Evolutionary conservation across 2,113 vertebrate species (phyloP).

Genomic region (Silurus meridionalis): DNA sequence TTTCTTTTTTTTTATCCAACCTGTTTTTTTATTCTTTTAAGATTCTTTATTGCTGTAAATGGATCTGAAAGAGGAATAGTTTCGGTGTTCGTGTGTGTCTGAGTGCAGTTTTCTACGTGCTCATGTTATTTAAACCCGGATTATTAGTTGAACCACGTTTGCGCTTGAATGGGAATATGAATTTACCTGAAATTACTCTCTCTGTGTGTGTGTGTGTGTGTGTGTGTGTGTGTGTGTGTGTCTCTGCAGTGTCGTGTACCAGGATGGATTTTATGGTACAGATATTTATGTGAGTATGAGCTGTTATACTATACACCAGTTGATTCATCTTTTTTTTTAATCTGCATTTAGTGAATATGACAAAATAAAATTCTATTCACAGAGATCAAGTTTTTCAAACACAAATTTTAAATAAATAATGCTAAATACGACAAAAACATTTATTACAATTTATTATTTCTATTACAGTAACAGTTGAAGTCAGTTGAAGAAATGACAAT

Average conservation of each 20-base stretch:
- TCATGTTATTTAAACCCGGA: neutral
- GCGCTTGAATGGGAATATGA: constrained; percentile 13
- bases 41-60: constrained; percentile 19
- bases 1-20: neutral
- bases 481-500: neutral
- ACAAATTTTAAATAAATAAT: neutral
- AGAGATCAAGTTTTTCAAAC: neutral
- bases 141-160: neutral
- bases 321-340: neutral
- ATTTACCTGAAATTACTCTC: neutral
- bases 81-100: neutral
- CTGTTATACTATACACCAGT: constrained; percentile 44
- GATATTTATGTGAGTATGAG: constrained; percentile 98
- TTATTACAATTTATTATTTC: neutral
- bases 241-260: constrained; percentile 97
- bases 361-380: neutral
- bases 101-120: neutral
- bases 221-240: constrained; percentile 67
- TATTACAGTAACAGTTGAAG: neutral
- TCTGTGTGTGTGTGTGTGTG: constrained; percentile 54
- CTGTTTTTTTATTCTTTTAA: constrained; percentile 5
- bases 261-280: constrained; percentile 99
- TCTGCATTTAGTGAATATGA: neutral
- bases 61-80: constrained; percentile 11
- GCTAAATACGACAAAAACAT: neutral